phyloP scores from a whole-genome alignment of 2,888 invertebrate species.

The Nemapogon koenigi region DNA sequence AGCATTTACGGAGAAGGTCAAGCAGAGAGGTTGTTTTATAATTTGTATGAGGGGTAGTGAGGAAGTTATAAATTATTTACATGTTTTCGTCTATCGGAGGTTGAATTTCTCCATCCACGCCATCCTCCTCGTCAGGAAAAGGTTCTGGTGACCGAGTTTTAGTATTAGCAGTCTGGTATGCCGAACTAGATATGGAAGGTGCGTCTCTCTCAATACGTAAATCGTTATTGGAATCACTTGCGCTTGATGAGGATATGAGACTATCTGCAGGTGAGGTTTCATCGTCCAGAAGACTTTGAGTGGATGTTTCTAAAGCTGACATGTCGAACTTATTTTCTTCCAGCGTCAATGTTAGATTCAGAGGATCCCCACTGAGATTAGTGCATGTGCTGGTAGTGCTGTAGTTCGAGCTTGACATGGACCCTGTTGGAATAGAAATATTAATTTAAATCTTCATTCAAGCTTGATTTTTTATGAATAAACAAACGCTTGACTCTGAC shows the following conservation, averaged over 20 bases:
- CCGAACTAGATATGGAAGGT: constrained; percentile 46
- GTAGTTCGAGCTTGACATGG: constrained; percentile 60
- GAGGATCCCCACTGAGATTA: constrained; percentile 44
- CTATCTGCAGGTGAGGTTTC: constrained; percentile 86
- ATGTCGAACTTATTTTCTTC: constrained; percentile 80
- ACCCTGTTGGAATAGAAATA: constrained; percentile 29
- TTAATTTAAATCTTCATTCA: not conserved
- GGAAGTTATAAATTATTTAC: constrained; percentile 30
- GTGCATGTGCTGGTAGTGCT: constrained; percentile 59
- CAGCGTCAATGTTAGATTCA: constrained; percentile 67
- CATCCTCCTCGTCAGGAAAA: constrained; percentile 27
- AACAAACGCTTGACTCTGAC: no score
- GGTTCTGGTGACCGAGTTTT: constrained; percentile 53
- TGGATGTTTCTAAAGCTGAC: constrained; percentile 72
- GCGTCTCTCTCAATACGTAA: constrained; percentile 50
- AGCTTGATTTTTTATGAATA: not conserved
- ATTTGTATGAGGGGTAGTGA: no score
- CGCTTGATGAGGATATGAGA: constrained; percentile 70
- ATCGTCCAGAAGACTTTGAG: constrained; percentile 76
- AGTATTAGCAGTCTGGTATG: constrained; percentile 52
- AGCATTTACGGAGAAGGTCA: no score
- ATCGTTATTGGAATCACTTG: constrained; percentile 67
- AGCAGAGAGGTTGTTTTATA: no score
- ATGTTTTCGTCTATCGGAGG: constrained; percentile 36
- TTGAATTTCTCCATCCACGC: constrained; percentile 38